A percentile compares a stretch with the other conserved stretches of the same genome.
These are phyloP conservation scores for Catharus ustulatus DNA, from an alignment of 2,797 vertebrate species.

Conservation along the genomic window DNA sequence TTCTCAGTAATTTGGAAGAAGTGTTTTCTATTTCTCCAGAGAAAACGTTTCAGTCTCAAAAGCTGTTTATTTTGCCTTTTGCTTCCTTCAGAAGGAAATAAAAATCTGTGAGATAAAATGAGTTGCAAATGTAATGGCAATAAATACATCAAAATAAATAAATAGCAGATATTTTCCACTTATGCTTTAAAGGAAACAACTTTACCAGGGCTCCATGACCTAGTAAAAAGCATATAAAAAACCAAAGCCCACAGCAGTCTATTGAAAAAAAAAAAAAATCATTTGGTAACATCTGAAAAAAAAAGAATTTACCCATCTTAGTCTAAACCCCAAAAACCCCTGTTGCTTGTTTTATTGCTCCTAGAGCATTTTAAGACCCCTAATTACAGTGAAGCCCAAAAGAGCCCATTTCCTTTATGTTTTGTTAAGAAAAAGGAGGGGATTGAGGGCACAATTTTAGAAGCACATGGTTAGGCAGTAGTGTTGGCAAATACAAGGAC, in stretches of 20 bases:
- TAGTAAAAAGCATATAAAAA: constrained; percentile 20
- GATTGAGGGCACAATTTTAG: neutral
- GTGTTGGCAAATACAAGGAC: constrained; percentile 25
- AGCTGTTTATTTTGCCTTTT: neutral
- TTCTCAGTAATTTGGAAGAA: neutral
- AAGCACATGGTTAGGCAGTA: neutral
- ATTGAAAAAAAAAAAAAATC: neutral
- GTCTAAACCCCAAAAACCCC: neutral
- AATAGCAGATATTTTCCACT: constrained; percentile 12
- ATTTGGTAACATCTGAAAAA: neutral
- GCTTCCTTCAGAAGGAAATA: constrained; percentile 21
- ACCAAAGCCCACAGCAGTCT: neutral
- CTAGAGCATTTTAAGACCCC: constrained; percentile 24
- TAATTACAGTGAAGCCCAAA: neutral
- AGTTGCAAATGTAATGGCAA: constrained; percentile 42
- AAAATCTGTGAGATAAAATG: constrained; percentile 7
- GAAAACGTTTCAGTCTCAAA: neutral
- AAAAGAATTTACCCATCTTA: neutral
- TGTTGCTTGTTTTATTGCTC: neutral
- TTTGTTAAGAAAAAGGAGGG: neutral
- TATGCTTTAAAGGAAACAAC: neutral
- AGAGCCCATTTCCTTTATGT: constrained; percentile 12
- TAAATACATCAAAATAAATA: constrained; percentile 47
- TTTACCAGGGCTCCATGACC: neutral
- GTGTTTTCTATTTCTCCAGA: constrained; percentile 10